Conservation (phyloP, 2,888 invertebrate genomes). For the Mythimna pallens region DNA sequence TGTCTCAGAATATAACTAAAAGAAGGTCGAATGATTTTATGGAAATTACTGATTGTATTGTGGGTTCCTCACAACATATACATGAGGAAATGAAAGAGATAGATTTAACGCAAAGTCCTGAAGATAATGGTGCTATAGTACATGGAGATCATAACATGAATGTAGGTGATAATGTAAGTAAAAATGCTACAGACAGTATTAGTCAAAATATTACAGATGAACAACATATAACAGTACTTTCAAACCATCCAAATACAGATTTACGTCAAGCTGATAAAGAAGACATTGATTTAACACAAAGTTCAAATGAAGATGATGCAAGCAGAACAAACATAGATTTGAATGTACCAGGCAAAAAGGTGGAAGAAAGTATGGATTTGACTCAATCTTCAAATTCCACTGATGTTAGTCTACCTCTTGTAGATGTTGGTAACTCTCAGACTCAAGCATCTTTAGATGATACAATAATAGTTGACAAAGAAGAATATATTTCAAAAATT, state of each 20-base stretch:
- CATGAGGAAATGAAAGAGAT: conserved; percentile 66
- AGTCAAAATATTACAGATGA: conserved; percentile 33
- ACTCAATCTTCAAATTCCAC: conserved; percentile 79
- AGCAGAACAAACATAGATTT: conserved; percentile 11
- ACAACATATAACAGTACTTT: conserved; percentile 26
- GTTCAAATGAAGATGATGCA: conserved; percentile 57
- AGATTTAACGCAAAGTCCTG: conserved; percentile 71
- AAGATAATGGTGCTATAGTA: conserved; percentile 26
- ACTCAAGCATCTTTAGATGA: conserved; percentile 68
- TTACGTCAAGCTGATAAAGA: conserved; percentile 11
- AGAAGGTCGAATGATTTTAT: conserved; percentile 79
- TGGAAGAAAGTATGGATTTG: conserved; percentile 71
- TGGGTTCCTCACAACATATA: conserved; percentile 61
- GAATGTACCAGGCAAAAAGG: conserved; percentile 34
- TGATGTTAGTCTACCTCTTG: conserved; percentile 72
- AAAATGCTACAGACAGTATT: conserved; percentile 12
- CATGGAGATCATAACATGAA: conserved; percentile 15
- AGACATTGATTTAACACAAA: conserved; percentile 74
- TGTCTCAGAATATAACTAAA: conserved; percentile 71
- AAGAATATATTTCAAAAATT: conserved; percentile 60
- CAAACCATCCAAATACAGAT: conserved; percentile 8
- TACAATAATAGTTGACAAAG: conserved; percentile 70
- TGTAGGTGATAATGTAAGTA: conserved; percentile 5
- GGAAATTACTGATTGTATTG: conserved; percentile 83
- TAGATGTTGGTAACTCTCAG: conserved; percentile 68